Conservation (phyloP, 2,113 vertebrate genomes). For the Anser cygnoides region DNA sequence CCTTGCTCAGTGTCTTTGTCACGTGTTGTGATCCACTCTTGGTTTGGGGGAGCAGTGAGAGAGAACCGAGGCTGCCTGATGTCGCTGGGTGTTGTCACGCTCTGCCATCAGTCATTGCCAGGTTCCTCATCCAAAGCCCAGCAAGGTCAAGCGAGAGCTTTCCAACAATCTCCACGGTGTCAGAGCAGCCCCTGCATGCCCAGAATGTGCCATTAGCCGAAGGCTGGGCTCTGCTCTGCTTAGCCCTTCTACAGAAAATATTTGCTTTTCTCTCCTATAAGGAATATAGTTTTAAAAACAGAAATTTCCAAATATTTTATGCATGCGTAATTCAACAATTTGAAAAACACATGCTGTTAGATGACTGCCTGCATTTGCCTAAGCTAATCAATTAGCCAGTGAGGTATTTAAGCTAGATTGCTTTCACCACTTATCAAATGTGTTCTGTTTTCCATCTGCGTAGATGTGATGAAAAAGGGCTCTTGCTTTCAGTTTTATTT, state of each 20-base stretch:
- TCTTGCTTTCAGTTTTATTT: background rate
- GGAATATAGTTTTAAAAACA: background rate
- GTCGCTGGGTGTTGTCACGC: rapidly evolving
- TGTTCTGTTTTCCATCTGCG: background rate
- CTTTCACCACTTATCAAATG: background rate
- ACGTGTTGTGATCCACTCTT: background rate
- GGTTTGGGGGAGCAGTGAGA: rapidly evolving
- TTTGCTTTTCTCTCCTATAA: background rate
- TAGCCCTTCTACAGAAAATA: background rate
- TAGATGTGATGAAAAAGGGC: background rate
- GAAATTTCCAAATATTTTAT: background rate
- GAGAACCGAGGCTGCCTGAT: background rate
- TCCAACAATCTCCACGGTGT: background rate
- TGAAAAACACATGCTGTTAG: background rate
- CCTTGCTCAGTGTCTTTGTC: slow-evolving; percentile 16
- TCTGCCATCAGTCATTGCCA: background rate
- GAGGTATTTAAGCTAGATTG: background rate
- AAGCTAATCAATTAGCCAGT: background rate
- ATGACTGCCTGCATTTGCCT: background rate
- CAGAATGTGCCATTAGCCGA: background rate
- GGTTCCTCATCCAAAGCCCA: background rate
- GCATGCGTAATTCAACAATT: background rate
- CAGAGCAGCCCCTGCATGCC: background rate
- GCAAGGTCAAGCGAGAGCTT: background rate
- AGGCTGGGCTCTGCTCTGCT: background rate